A percentile compares a stretch with the other conserved stretches of the same genome.
Conservation (phyloP, 2,888 invertebrate genomes). For the Crocallis elinguaria region DNA sequence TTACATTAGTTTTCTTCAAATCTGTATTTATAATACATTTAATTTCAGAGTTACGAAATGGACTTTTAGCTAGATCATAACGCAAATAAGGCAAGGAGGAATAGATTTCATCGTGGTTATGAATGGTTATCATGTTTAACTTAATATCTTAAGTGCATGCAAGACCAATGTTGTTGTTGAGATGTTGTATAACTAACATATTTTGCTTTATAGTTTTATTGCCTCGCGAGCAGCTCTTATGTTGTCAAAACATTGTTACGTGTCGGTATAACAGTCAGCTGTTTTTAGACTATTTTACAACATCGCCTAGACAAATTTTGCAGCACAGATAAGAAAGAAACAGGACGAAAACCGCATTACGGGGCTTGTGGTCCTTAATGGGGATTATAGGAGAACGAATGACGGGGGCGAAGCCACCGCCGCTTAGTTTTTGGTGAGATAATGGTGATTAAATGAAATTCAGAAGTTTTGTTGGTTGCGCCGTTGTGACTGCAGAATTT, state of each 20-base stretch:
- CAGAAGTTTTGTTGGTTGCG: constrained; percentile 43
- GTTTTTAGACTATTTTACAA: constrained; percentile 71
- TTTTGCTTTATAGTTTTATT: too few relatives aligned
- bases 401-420: constrained; percentile 57
- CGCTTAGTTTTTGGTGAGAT: constrained; percentile 68
- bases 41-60: too few relatives aligned
- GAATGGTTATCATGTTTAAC: too few relatives aligned
- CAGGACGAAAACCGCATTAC: constrained; percentile 74
- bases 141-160: too few relatives aligned
- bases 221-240: too few relatives aligned
- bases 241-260: constrained; percentile 2
- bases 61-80: too few relatives aligned
- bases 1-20: too few relatives aligned
- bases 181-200: too few relatives aligned
- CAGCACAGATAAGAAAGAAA: constrained; percentile 80
- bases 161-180: too few relatives aligned
- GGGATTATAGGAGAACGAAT: constrained; percentile 71
- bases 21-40: too few relatives aligned
- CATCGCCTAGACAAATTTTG: constrained; percentile 83
- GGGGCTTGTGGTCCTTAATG: constrained; percentile 69
- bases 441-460: constrained; percentile 74
- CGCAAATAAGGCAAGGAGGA: too few relatives aligned
- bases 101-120: too few relatives aligned
- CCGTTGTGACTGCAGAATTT: constrained; percentile 43
- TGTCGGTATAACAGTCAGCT: constrained; percentile 52